Evolutionary conservation across 2,797 vertebrate genomes (phyloP).

Genomic region (Dendrocincla fuliginosa): DNA sequence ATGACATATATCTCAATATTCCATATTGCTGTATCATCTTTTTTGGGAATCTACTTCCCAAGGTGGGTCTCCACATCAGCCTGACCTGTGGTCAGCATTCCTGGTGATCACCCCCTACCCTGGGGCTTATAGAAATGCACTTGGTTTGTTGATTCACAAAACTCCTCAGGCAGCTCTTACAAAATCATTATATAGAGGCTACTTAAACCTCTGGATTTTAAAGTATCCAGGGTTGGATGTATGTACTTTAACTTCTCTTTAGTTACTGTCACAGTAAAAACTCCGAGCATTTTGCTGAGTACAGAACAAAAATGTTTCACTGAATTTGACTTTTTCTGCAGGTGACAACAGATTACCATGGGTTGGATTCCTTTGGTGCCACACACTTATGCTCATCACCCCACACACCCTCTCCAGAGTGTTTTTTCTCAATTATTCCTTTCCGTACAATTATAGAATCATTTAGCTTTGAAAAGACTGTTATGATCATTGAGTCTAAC

Average conservation of each 20-base stretch:
- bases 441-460: background rate
- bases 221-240: background rate
- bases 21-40: background rate
- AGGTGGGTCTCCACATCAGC: background rate
- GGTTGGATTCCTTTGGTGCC: background rate
- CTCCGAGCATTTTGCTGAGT: background rate
- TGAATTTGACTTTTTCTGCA: background rate
- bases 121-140: background rate
- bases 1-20: background rate
- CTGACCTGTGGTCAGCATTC: background rate
- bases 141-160: background rate
- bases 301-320: background rate
- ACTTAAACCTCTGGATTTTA: background rate
- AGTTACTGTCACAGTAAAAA: background rate
- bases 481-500: background rate
- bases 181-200: background rate
- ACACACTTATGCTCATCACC: background rate
- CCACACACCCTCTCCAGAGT: background rate
- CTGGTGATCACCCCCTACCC: background rate
- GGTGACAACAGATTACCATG: background rate
- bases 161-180: background rate
- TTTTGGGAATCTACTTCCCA: background rate
- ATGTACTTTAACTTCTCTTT: background rate
- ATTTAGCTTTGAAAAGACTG: background rate
- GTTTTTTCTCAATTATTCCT: background rate